phyloP scores from a whole-genome alignment of 1,140 invertebrate genomes.

The Liolophura sinensis region DNA sequence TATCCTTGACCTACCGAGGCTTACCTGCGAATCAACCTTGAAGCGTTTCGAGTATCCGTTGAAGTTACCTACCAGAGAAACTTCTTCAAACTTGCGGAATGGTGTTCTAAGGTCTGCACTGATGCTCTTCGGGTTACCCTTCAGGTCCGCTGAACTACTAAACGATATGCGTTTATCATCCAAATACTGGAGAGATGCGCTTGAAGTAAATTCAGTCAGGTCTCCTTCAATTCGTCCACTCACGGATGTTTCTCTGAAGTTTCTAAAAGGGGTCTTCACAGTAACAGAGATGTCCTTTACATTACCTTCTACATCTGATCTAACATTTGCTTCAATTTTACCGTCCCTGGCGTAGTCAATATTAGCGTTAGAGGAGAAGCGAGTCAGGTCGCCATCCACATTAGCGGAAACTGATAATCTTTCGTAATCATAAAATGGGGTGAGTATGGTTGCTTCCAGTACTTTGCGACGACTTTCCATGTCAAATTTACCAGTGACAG shows the following conservation, averaged over 20 bases:
- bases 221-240: too few relatives aligned
- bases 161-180: not conserved
- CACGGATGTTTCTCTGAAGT: too few relatives aligned
- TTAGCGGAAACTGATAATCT: constrained; percentile 16
- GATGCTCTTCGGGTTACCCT: not conserved
- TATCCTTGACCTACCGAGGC: not conserved
- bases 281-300: too few relatives aligned
- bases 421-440: constrained; percentile 37
- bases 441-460: constrained; percentile 17
- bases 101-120: not conserved
- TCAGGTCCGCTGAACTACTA: not conserved
- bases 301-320: too few relatives aligned
- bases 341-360: too few relatives aligned
- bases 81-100: not conserved
- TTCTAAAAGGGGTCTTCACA: too few relatives aligned
- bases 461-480: constrained; percentile 6
- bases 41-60: not conserved
- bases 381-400: not conserved
- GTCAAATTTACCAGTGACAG: not conserved
- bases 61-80: not conserved
- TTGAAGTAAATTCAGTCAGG: too few relatives aligned
- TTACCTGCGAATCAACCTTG: not conserved
- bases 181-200: not conserved
- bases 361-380: too few relatives aligned
- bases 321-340: too few relatives aligned